Evolutionary conservation across 2,888 invertebrate species (phyloP).

Genomic region (Oxytorus armatus): DNA sequence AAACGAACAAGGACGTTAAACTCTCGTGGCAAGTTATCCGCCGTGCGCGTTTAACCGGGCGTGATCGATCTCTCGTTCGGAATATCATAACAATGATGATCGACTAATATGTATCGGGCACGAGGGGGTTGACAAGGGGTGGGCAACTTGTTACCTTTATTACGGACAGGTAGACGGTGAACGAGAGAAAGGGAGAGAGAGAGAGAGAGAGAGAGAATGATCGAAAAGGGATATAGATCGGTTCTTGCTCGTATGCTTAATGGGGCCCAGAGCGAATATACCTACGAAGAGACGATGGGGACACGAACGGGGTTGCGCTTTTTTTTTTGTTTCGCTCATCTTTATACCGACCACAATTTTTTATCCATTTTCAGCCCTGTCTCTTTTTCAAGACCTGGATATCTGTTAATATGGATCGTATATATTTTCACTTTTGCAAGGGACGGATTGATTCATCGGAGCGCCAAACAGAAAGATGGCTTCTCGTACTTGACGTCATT

Average conservation of each 20-base stretch:
- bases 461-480: slow-evolving; percentile 11
- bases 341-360: slow-evolving; percentile 61
- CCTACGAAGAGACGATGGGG: too few species aligned
- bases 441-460: slow-evolving; percentile 64
- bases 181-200: slow-evolving; percentile 7
- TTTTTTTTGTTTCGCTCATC: slow-evolving; percentile 62
- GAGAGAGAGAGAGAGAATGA: slow-evolving; percentile 25
- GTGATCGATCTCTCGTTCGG: slow-evolving; percentile 65
- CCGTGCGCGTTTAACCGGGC: slow-evolving; percentile 60
- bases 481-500: neutral
- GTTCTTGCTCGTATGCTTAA: slow-evolving; percentile 39
- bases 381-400: slow-evolving; percentile 41
- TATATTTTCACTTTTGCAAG: slow-evolving; percentile 31
- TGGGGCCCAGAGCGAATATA: slow-evolving; percentile 56
- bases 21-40: slow-evolving; percentile 64
- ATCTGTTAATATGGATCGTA: slow-evolving; percentile 64
- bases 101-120: slow-evolving; percentile 61
- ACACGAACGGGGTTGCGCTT: slow-evolving; percentile 72
- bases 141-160: slow-evolving; percentile 52
- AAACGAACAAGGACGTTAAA: slow-evolving; percentile 61
- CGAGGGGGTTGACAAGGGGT: slow-evolving; percentile 47
- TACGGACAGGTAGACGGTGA: slow-evolving; percentile 52
- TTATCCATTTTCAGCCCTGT: slow-evolving; percentile 56
- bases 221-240: slow-evolving; percentile 60
- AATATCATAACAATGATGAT: slow-evolving; percentile 66